These are phyloP conservation scores for Fragum sueziense DNA, from an alignment of 2,888 invertebrate genomes.

Conservation along the genomic window DNA sequence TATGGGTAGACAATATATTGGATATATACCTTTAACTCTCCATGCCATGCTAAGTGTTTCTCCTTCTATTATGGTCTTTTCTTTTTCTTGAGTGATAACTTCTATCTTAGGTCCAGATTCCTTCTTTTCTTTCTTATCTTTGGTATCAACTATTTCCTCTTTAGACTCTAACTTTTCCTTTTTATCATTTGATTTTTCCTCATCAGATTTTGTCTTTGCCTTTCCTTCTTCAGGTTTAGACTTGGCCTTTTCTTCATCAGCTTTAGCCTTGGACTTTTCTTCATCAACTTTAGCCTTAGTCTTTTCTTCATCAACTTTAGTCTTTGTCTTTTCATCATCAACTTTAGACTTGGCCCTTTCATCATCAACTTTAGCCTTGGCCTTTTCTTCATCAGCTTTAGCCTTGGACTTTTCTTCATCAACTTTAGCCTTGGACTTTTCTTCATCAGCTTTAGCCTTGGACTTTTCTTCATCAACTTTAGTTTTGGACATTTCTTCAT, in stretches of 20 bases:
- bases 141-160: not conserved
- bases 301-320: slow-evolving; percentile 3
- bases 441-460: too few species aligned
- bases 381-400: too few species aligned
- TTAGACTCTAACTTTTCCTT: too few species aligned
- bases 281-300: not conserved
- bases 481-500: not conserved
- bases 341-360: too few species aligned
- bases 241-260: too few species aligned
- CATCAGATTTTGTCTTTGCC: not conserved
- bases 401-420: too few species aligned
- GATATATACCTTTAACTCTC: slow-evolving; percentile 24
- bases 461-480: not conserved
- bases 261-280: not conserved
- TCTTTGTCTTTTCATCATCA: too few species aligned
- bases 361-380: too few species aligned
- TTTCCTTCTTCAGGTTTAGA: not conserved
- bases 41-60: slow-evolving; percentile 30
- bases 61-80: slow-evolving; percentile 3
- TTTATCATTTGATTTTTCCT: too few species aligned
- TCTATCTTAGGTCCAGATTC: not conserved
- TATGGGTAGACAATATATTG: too few species aligned
- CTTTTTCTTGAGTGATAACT: not conserved
- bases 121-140: not conserved
- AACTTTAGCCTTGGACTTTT: too few species aligned